These are phyloP conservation scores for Oreamnos americanus DNA, from an alignment of 2,113 vertebrate species.

Conservation along the genomic window DNA sequence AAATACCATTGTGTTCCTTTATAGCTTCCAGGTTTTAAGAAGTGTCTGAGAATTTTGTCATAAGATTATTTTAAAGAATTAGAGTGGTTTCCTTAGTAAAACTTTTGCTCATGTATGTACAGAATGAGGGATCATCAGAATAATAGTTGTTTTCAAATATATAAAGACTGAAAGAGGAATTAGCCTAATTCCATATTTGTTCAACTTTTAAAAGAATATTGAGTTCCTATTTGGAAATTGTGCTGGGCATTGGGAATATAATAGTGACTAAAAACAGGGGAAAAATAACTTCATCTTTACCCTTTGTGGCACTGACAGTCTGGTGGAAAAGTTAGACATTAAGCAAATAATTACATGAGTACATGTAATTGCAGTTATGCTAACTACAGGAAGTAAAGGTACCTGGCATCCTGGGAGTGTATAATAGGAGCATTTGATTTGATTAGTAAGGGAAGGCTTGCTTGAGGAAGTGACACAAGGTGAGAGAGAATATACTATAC, in stretches of 20 bases:
- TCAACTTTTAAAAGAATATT: background rate
- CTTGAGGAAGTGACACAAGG: background rate
- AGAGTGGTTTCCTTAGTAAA: background rate
- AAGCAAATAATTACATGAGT: background rate
- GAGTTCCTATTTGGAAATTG: background rate
- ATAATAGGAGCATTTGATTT: background rate
- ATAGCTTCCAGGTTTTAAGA: background rate
- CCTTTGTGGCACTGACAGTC: background rate
- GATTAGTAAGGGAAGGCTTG: background rate
- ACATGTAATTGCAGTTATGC: background rate
- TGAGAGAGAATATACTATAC: background rate
- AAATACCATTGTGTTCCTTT: background rate
- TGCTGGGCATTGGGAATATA: background rate
- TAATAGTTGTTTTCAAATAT: constrained; percentile 21
- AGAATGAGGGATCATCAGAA: background rate
- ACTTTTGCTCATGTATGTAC: background rate
- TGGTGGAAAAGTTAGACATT: background rate
- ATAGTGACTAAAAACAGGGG: background rate
- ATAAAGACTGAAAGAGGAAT: background rate
- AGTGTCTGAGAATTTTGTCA: background rate
- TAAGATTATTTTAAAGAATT: background rate
- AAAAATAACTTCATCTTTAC: background rate
- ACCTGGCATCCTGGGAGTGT: background rate
- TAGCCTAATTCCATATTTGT: background rate
- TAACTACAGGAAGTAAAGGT: background rate